phyloP scores from a whole-genome alignment of 1,140 invertebrate genomes.

The Lepidurus packardi region DNA sequence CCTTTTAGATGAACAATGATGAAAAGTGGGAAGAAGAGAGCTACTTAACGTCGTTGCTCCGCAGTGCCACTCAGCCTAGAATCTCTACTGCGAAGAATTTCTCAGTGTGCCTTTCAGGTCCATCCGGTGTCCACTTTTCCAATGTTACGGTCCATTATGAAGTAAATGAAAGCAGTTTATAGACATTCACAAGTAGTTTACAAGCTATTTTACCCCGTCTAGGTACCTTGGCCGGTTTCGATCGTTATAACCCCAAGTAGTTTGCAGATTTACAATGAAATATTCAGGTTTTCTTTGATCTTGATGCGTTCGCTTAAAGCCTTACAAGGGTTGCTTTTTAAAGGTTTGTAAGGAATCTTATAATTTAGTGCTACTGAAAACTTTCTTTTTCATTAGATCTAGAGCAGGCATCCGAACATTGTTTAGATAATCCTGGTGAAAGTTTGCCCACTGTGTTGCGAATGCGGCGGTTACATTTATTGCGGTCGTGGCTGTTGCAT shows the following conservation, averaged over 20 bases:
- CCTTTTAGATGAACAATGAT: conserved; percentile 47
- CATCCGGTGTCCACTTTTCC: neutral
- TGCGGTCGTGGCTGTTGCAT: conserved; percentile 56
- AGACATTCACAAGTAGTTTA: conserved; percentile 49
- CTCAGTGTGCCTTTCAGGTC: conserved; percentile 42
- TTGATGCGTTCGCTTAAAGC: conserved; percentile 58
- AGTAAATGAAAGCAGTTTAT: conserved; percentile 41
- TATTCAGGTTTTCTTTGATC: conserved; percentile 58
- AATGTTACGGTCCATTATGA: conserved; percentile 34
- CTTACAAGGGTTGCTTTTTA: conserved; percentile 53
- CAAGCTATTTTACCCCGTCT: conserved; percentile 49
- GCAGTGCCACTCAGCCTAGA: conserved; percentile 50
- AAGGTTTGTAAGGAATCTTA: conserved; percentile 41
- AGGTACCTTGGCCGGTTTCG: conserved; percentile 52
- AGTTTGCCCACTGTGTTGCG: conserved; percentile 32
- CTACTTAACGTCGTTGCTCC: conserved; percentile 48
- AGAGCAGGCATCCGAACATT: neutral
- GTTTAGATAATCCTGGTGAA: neutral
- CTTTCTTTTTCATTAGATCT: neutral
- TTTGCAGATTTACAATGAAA: conserved; percentile 53
- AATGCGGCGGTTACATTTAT: conserved; percentile 51
- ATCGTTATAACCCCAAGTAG: conserved; percentile 51
- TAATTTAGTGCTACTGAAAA: neutral
- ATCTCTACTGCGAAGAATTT: conserved; percentile 46
- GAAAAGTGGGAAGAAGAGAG: conserved; percentile 46